A percentile compares a stretch with the other conserved stretches of the same genome.
Evolutionary conservation across 2,888 invertebrate species (phyloP).

Genomic region (Hypercompe scribonia): DNA sequence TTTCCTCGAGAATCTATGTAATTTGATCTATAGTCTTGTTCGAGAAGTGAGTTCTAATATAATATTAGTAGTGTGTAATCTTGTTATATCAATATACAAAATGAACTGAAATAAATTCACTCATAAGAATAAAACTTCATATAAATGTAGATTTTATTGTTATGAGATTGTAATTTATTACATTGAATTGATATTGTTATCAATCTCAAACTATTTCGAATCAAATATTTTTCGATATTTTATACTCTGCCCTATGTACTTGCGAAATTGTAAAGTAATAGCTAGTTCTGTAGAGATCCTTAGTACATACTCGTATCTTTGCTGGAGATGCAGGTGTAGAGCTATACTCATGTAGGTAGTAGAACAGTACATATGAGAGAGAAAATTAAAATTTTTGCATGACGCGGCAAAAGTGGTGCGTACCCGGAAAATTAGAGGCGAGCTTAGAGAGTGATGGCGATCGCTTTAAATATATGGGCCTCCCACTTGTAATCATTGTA

Average conservation of each 20-base stretch:
- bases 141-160: background rate
- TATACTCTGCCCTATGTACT: background rate
- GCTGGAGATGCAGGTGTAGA: background rate
- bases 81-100: background rate
- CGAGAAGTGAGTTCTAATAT: background rate
- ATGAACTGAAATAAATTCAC: background rate
- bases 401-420: constrained; percentile 36
- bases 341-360: background rate
- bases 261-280: background rate
- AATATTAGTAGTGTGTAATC: background rate
- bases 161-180: background rate
- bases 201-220: background rate
- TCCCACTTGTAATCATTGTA: constrained; percentile 37
- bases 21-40: background rate
- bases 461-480: constrained; percentile 31
- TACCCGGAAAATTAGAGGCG: constrained; percentile 39
- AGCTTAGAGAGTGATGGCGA: constrained; percentile 34
- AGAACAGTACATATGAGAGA: constrained; percentile 22
- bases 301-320: background rate
- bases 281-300: background rate
- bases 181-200: background rate
- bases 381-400: constrained; percentile 53
- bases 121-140: background rate
- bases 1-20: background rate
- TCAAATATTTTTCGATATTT: background rate